Evolutionary conservation across 2,113 vertebrate species (phyloP).

Genomic region (Mesitornis unicolor): DNA sequence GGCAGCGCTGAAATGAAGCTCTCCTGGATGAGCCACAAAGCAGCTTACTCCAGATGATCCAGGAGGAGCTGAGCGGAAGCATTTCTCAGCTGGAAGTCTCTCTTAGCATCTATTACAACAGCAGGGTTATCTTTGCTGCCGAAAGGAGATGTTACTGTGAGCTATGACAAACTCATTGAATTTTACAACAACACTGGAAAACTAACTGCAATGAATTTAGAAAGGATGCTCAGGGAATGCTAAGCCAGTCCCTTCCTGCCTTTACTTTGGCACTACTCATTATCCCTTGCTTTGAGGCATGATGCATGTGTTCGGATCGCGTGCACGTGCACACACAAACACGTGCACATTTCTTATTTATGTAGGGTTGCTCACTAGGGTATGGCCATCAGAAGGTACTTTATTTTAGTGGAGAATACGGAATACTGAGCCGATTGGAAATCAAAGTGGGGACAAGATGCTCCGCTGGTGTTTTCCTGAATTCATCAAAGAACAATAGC

Average conservation of each 20-base stretch:
- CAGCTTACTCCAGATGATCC: slow-evolving; percentile 33
- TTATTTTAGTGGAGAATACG: neutral
- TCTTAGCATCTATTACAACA: slow-evolving; percentile 53
- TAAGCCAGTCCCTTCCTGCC: neutral
- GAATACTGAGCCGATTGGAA: neutral
- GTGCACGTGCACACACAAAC: neutral
- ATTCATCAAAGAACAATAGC: neutral
- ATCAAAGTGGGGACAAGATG: neutral
- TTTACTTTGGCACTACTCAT: neutral
- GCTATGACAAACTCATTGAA: slow-evolving; percentile 54
- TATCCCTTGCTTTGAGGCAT: neutral
- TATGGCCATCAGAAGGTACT: neutral
- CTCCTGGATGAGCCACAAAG: slow-evolving; percentile 5
- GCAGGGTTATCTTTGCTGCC: slow-evolving; percentile 38
- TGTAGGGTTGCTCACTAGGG: neutral
- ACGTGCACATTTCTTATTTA: neutral
- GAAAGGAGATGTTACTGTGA: slow-evolving; percentile 40
- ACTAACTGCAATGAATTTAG: slow-evolving; percentile 18
- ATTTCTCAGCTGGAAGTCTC: slow-evolving; percentile 45
- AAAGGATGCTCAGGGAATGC: slow-evolving; percentile 6
- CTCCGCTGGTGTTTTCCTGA: neutral
- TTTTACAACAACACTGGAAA: slow-evolving; percentile 33
- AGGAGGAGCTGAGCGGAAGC: slow-evolving; percentile 9
- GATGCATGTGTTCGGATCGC: neutral
- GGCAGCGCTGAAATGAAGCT: neutral